Evolutionary conservation across 2,888 invertebrate species (phyloP).

Genomic region (Dasypolia templi): DNA sequence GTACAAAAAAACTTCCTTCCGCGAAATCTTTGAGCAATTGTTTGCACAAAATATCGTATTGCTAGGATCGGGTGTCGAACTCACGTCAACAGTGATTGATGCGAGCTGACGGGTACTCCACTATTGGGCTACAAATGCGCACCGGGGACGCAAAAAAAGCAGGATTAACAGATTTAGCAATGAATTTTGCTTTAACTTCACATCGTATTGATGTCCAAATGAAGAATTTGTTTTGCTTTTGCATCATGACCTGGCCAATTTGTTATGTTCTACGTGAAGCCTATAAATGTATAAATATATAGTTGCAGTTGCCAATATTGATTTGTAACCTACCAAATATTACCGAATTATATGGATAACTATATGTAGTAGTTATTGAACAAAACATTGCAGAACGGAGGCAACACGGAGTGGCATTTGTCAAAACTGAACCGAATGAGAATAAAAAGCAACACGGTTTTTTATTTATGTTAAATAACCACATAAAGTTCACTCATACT

Average conservation of each 20-base stretch:
- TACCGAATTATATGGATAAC: background rate
- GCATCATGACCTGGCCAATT: constrained; percentile 10
- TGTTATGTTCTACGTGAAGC: background rate
- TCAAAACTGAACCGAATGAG: background rate
- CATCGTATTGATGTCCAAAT: constrained; percentile 48
- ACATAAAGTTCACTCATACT: too few species aligned
- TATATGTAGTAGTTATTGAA: background rate
- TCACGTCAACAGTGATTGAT: constrained; percentile 72
- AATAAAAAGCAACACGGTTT: too few species aligned
- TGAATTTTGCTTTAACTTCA: constrained; percentile 25
- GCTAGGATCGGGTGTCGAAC: constrained; percentile 79
- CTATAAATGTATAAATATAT: background rate
- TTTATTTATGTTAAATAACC: background rate
- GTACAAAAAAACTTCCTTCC: constrained; percentile 84
- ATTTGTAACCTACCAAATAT: background rate
- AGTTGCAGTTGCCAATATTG: background rate
- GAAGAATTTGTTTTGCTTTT: constrained; percentile 13
- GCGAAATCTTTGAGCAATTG: constrained; percentile 76
- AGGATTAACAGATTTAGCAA: constrained; percentile 23
- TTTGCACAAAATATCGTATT: constrained; percentile 82
- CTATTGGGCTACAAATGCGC: constrained; percentile 67
- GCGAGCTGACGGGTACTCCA: constrained; percentile 62
- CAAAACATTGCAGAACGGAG: background rate
- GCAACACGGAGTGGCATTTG: too few species aligned
- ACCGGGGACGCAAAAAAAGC: constrained; percentile 64